These are phyloP conservation scores for Coenonympha glycerion DNA, from an alignment of 2,888 invertebrate species.

Conservation along the genomic window DNA sequence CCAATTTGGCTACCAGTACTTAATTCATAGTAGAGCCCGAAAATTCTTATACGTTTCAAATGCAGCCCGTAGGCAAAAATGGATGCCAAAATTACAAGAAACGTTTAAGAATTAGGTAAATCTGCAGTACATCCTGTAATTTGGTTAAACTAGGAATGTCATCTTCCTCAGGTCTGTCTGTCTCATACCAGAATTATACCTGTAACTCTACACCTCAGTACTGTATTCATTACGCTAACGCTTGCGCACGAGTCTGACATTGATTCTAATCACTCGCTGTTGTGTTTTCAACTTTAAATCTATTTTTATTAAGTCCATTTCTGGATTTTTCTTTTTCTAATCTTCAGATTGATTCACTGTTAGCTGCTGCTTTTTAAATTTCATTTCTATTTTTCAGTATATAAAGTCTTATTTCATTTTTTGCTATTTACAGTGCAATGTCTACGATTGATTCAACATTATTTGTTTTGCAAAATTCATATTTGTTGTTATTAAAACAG, in stretches of 20 bases:
- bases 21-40: no score
- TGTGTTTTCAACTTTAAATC: constrained; percentile 18
- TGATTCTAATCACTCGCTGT: constrained; percentile 29
- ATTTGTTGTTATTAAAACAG: constrained; percentile 25
- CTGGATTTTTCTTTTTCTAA: constrained; percentile 14
- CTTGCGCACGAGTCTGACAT: constrained; percentile 39
- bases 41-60: no score
- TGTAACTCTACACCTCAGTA: constrained; percentile 44
- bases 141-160: constrained; percentile 6
- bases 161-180: constrained; percentile 26
- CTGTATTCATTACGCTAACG: constrained; percentile 37
- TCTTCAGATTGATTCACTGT: constrained; percentile 41
- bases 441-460: constrained; percentile 43
- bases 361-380: constrained; percentile 10
- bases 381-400: neutral
- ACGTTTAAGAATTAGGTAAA: no score
- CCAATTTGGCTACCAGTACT: no score
- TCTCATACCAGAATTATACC: constrained; percentile 44
- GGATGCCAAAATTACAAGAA: no score
- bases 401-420: neutral
- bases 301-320: constrained; percentile 28
- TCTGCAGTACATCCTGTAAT: no score
- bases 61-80: no score
- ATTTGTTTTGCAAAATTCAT: constrained; percentile 10
- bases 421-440: no score